Base-by-base conservation (phyloP, 92 coral and sea anemone species). In the Isaurus tuberculatus region DNA sequence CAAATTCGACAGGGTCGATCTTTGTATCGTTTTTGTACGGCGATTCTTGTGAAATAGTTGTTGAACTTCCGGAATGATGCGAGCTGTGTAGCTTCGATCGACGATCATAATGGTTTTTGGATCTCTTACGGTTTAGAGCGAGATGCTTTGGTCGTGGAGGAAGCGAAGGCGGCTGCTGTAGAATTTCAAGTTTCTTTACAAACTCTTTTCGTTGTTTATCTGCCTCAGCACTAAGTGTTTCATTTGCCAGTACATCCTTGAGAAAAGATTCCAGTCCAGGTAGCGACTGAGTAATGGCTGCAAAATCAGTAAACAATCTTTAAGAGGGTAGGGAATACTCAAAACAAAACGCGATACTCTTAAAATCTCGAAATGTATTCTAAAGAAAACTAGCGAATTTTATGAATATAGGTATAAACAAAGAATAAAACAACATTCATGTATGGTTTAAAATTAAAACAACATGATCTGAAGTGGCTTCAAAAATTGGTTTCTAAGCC, bases 251-350 rank as follows among this genome's bases (percentile, higher is more conserved):
- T 60, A 97, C 97, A 37, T 90, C 95, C 37, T 90, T 84, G 27
- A 97, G 95, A 65, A 97, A 97, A 42, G 81, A 86, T 74, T 97
- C 97, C 58, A 97, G 79, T 15, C 98, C 98, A 4, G 99, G 98
- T 32, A 97, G 92, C 20, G 98, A 90, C 80, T 95, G 99, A 81
- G 91, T 90, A 72, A 97, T 97, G 73, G 99, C 99, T 96, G 88
- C 85, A 19, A 86, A 89, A 34, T 61, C 70, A 77, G 79, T 55
- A 83, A 83, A 70, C 80, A 70, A 51, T 49, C 25, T 51, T 27
- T 51, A 25, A n/a, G 34, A 33, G 31, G 57, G 43, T 14, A 80
- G 33, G 34, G 14, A 75, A 13, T 61, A 46, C 20, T 65, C 68
- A 34, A 77, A 77, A 60, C 70, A 40, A 77, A 75, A 16, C 60